A percentile compares a stretch with the other conserved stretches of the same genome.
These are phyloP conservation scores for Pelagia noctiluca DNA, from an alignment of 30 jellyfish, hydroid and myxozoan genomes.

Conservation along the genomic window DNA sequence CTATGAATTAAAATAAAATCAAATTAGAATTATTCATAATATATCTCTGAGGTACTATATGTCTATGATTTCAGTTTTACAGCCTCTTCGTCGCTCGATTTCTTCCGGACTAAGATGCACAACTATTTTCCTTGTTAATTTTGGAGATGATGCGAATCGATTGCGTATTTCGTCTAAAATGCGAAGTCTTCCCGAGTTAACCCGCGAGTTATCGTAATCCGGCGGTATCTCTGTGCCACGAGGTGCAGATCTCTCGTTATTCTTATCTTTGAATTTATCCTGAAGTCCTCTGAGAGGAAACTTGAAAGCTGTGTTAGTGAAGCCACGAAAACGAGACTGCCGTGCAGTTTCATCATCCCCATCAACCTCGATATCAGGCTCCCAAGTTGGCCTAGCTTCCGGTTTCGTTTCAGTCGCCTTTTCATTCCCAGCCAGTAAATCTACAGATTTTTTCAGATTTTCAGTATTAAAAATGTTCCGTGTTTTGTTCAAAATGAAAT, in stretches of 20 bases:
- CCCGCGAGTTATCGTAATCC: neutral
- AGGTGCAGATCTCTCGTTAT: slow-evolving; percentile 30
- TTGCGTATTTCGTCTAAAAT: slow-evolving; percentile 58
- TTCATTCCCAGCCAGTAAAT: slow-evolving; percentile 18
- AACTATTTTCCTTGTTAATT: slow-evolving; percentile 5
- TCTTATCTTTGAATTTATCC: slow-evolving; percentile 67
- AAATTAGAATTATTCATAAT: no score
- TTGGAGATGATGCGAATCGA: slow-evolving; percentile 58
- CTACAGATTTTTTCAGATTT: slow-evolving; percentile 52
- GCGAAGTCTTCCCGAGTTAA: slow-evolving; percentile 34
- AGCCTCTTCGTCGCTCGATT: slow-evolving; percentile 61
- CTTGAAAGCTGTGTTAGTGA: slow-evolving; percentile 30
- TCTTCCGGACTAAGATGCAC: slow-evolving; percentile 66
- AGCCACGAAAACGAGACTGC: slow-evolving; percentile 18
- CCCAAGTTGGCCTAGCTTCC: slow-evolving; percentile 44
- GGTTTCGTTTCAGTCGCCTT: slow-evolving; percentile 1
- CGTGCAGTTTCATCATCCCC: slow-evolving; percentile 15
- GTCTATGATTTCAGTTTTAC: slow-evolving; percentile 83
- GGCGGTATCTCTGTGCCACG: slow-evolving; percentile 41
- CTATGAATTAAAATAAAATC: no score
- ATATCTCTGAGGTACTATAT: no score
- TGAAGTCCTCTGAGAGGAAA: slow-evolving; percentile 63
- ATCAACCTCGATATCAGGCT: slow-evolving; percentile 23
- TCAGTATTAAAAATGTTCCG: slow-evolving; percentile 53
- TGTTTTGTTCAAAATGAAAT: slow-evolving; percentile 54